These are phyloP conservation scores for Ennomos fuscantarius DNA, from an alignment of 2,888 invertebrate genomes.

Conservation along the genomic window DNA sequence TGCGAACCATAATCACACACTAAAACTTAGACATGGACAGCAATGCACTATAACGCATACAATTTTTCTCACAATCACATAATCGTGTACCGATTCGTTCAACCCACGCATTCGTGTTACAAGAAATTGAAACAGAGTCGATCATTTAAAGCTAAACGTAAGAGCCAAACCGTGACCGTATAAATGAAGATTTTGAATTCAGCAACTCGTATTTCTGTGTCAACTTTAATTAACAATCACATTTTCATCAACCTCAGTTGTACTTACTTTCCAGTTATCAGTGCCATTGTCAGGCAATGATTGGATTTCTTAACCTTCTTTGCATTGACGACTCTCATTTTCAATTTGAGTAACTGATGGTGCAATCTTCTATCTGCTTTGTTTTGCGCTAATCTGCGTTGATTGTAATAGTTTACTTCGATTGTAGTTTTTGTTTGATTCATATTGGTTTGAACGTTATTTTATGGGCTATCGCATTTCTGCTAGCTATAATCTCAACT, in stretches of 20 bases:
- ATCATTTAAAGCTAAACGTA: conserved; percentile 83
- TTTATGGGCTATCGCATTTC: conserved; percentile 16
- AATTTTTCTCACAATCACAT: conserved; percentile 83
- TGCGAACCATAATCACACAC: conserved; percentile 73
- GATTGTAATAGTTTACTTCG: conserved; percentile 42
- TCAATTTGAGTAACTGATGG: conserved; percentile 60
- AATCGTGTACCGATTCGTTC: conserved; percentile 82
- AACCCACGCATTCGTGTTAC: conserved; percentile 79
- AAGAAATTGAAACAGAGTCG: conserved; percentile 84
- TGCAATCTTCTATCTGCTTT: conserved; percentile 49
- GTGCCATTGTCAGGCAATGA: conserved; percentile 66
- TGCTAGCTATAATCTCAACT: conserved; percentile 3
- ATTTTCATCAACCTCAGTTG: conserved; percentile 76
- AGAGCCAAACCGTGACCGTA: conserved; percentile 80
- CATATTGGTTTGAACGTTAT: conserved; percentile 26
- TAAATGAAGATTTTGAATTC: conserved; percentile 83
- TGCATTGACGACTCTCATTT: conserved; percentile 62
- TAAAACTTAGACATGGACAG: conserved; percentile 68
- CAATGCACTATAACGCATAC: conserved; percentile 68
- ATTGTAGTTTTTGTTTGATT: conserved; percentile 28
- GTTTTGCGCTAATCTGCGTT: conserved; percentile 50
- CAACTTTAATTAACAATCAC: conserved; percentile 84
- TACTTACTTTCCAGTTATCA: conserved; percentile 73
- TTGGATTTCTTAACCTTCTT: conserved; percentile 76
- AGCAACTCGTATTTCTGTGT: conserved; percentile 80